These are phyloP conservation scores for Psittacula echo DNA, from an alignment of 2,797 vertebrate species.

Conservation along the genomic window DNA sequence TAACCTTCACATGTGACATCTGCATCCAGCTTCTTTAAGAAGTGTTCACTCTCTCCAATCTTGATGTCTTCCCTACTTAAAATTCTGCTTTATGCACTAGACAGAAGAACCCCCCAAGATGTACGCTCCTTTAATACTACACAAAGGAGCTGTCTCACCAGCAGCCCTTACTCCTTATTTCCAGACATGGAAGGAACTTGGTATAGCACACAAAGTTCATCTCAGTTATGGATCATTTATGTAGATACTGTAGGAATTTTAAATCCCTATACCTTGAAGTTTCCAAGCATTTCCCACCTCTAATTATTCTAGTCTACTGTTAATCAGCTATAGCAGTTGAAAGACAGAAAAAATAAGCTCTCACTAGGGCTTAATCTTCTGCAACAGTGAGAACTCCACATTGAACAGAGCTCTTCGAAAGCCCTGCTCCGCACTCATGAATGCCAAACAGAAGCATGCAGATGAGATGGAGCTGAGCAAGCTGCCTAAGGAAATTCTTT, in stretches of 20 bases:
- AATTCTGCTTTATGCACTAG: neutral
- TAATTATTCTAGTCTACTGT: neutral
- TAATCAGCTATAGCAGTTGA: neutral
- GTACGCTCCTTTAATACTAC: neutral
- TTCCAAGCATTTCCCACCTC: neutral
- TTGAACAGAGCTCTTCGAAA: neutral
- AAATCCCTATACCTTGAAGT: neutral
- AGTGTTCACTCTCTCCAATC: neutral
- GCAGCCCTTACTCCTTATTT: neutral
- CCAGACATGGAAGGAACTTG: neutral
- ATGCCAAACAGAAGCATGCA: neutral
- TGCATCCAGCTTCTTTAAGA: neutral
- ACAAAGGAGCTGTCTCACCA: neutral
- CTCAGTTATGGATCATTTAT: neutral
- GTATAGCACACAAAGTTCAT: neutral
- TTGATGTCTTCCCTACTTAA: neutral
- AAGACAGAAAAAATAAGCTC: neutral
- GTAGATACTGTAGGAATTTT: neutral
- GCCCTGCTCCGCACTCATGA: rapidly evolving
- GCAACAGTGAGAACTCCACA: neutral
- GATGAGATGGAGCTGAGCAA: neutral
- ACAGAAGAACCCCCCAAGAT: neutral
- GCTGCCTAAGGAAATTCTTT: slow-evolving; percentile 29
- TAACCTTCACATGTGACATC: neutral
- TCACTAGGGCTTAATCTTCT: neutral